Evolutionary conservation across 2,888 invertebrate species (phyloP), one percentile per base, ranked within the genome.

Genomic region (Zeuzera pyrina): DNA sequence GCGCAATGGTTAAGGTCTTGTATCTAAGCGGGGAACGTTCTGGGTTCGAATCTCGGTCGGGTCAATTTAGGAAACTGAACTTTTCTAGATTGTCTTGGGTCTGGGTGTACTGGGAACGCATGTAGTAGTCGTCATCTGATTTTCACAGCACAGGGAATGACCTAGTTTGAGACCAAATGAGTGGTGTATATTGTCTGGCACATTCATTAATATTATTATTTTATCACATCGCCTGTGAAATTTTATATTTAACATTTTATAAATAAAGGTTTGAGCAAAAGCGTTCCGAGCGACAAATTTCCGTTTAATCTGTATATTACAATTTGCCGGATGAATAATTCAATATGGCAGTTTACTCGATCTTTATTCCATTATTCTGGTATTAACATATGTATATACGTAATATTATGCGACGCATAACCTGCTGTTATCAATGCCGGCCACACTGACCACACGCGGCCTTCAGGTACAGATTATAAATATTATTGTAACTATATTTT

Each of bases 311-410:
- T 56, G 72, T 68, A 76, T 77, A 72, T 68, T 64, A 71, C 76
- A 71, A 77, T 79, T 72, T 71, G 69, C 66, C 51, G 51, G 45
- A 67, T 78, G 78, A 77, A 79, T 79, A 60, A 81, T 81, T 66
- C 78, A 81, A 60, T 56, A 61, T 57, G 56, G 61, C 50, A 43
- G 55, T 48, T 52, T 19, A 45, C n/a, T n/a, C 56, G 53, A 57
- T 65, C 65, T 68, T 61, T 68, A 65, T 71, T 65, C 66, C 63
- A 71, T 69, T 62, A 65, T 53, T 49, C 47, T 41, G 52, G 43
- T 42, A 57, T 54, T 57, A 57, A 57, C 49, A 51, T 54, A 47
- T 41, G 35, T 31, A 47, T 41, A 35, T 32, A 38, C 42, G 39
- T 42, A 39, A 39, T 42, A 27, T 28, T 12, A 33, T 32, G 33